Evolutionary conservation across 2,113 vertebrate species (phyloP).

Genomic region (Percina caprodes): DNA sequence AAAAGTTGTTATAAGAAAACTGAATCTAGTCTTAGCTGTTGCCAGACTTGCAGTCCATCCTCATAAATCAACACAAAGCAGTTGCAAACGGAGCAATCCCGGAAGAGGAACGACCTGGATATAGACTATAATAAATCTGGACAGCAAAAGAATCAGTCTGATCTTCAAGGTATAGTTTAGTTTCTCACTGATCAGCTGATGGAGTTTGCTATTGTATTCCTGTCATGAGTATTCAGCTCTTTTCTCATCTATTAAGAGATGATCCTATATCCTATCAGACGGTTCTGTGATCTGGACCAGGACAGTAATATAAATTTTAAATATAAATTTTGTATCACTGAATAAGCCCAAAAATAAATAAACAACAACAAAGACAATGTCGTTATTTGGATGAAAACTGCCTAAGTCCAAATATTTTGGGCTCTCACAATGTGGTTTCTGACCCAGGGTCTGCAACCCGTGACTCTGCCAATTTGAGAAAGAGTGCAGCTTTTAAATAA

Average conservation of each 20-base stretch:
- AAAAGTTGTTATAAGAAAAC: too few relatives aligned
- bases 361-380: slow-evolving; percentile 2
- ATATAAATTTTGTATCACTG: not conserved
- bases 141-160: not conserved
- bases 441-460: not conserved
- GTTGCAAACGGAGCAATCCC: too few relatives aligned
- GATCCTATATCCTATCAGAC: not conserved
- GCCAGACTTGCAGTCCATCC: too few relatives aligned
- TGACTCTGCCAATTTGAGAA: not conserved
- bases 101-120: too few relatives aligned
- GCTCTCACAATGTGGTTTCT: not conserved
- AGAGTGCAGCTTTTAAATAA: not conserved
- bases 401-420: not conserved
- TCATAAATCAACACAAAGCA: too few relatives aligned
- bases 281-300: not conserved
- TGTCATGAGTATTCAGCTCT: not conserved
- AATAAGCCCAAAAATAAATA: not conserved
- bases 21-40: too few relatives aligned
- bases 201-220: not conserved
- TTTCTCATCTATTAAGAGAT: not conserved
- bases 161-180: not conserved
- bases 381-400: not conserved
- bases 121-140: not conserved
- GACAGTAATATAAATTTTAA: not conserved
- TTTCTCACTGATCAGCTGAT: not conserved